These are phyloP conservation scores for Phalanger gymnotis DNA, from an alignment of 2,797 vertebrate species.

Conservation along the genomic window DNA sequence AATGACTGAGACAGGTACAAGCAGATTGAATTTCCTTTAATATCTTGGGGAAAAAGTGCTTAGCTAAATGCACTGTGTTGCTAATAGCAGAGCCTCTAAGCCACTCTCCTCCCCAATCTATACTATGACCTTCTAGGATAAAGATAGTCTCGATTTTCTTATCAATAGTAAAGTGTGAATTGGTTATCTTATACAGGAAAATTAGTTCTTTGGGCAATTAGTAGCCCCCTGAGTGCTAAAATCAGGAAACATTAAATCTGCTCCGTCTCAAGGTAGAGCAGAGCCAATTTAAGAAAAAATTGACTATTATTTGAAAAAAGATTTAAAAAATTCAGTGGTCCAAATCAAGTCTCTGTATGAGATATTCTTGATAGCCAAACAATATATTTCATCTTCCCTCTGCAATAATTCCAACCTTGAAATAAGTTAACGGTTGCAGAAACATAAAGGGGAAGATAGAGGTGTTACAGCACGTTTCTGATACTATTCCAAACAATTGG, in stretches of 20 bases:
- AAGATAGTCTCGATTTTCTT: constrained; percentile 63
- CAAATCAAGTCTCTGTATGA: constrained; percentile 2
- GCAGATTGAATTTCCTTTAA: constrained; percentile 65
- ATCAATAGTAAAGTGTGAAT: constrained; percentile 54
- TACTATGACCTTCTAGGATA: constrained; percentile 46
- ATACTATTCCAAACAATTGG: neutral
- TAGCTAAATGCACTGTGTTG: constrained; percentile 8
- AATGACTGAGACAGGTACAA: constrained; percentile 59
- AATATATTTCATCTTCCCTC: neutral
- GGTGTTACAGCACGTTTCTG: neutral
- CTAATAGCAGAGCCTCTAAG: constrained; percentile 37
- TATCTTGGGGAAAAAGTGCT: constrained; percentile 41
- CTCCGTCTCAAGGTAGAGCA: constrained; percentile 3
- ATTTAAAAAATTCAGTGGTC: constrained; percentile 8
- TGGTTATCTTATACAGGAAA: constrained; percentile 44
- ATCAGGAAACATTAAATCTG: constrained; percentile 47
- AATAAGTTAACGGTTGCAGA: neutral
- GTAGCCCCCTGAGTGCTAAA: constrained; percentile 11
- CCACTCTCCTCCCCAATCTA: constrained; percentile 6
- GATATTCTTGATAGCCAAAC: neutral
- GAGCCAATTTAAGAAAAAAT: constrained; percentile 12
- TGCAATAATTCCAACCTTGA: neutral
- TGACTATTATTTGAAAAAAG: constrained; percentile 36
- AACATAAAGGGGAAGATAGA: neutral
- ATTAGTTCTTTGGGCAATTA: constrained; percentile 42